phyloP scores from a whole-genome alignment of 2,888 invertebrate species.

The Drosophila acutilabella region DNA sequence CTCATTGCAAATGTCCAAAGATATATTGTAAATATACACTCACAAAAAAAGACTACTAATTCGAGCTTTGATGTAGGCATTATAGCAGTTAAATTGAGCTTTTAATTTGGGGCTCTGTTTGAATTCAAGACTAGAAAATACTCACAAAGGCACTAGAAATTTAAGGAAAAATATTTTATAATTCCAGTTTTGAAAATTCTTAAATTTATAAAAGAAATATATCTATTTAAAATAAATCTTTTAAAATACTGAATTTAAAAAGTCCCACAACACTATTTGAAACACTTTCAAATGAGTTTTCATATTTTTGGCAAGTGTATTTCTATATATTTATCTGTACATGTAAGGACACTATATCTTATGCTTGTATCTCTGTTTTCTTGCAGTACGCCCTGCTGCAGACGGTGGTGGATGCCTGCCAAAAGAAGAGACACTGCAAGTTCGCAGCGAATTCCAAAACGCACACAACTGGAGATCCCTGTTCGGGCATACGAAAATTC shows the following conservation, averaged over 20 bases:
- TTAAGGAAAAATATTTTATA: no score
- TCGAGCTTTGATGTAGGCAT: background rate
- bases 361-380: constrained; percentile 36
- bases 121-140: no score
- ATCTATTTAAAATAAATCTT: no score
- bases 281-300: no score
- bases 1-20: constrained; percentile 30
- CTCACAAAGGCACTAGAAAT: no score
- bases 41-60: background rate
- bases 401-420: constrained; percentile 97
- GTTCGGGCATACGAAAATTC: constrained; percentile 95
- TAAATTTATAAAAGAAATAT: no score
- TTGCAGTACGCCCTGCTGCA: constrained; percentile 94
- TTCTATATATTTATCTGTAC: background rate
- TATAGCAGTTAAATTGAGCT: no score
- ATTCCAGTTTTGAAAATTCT: no score
- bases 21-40: constrained; percentile 10
- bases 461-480: constrained; percentile 92
- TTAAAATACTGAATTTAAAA: no score
- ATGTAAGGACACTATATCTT: constrained; percentile 39
- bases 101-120: no score
- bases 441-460: constrained; percentile 95
- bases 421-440: constrained; percentile 96
- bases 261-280: no score
- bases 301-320: background rate